phyloP scores from a whole-genome alignment of 2,113 vertebrate genomes.

The Phalacrocorax pelagicus region DNA sequence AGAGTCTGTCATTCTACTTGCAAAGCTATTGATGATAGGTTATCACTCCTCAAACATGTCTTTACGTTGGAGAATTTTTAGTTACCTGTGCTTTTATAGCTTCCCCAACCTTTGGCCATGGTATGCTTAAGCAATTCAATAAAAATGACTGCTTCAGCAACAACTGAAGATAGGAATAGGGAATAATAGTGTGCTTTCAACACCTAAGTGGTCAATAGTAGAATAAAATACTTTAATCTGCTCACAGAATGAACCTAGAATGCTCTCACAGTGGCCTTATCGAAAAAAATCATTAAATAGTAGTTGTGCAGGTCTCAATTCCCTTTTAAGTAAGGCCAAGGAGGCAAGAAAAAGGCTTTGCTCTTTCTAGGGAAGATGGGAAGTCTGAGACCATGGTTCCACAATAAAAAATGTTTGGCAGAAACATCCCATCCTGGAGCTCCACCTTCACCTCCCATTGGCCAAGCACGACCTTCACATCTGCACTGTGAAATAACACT shows the following conservation, averaged over 20 bases:
- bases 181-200: background rate
- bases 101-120: conserved; percentile 40
- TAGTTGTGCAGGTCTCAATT: background rate
- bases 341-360: background rate
- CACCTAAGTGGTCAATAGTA: background rate
- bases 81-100: conserved; percentile 12
- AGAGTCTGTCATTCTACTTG: background rate
- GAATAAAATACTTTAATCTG: background rate
- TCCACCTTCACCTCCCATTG: background rate
- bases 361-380: background rate
- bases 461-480: background rate
- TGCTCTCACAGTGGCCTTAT: background rate
- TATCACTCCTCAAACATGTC: conserved; percentile 24
- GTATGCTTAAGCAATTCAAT: conserved; percentile 19
- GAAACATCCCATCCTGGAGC: background rate
- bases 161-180: background rate
- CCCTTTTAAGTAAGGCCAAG: background rate
- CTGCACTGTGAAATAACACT: background rate
- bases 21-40: conserved; percentile 3
- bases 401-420: background rate
- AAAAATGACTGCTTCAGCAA: conserved; percentile 36
- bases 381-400: background rate
- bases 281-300: background rate
- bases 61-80: conserved; percentile 47
- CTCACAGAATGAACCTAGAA: background rate